Evolutionary conservation across 2,888 invertebrate genomes (phyloP).

Genomic region (Ormyrus rosae): DNA sequence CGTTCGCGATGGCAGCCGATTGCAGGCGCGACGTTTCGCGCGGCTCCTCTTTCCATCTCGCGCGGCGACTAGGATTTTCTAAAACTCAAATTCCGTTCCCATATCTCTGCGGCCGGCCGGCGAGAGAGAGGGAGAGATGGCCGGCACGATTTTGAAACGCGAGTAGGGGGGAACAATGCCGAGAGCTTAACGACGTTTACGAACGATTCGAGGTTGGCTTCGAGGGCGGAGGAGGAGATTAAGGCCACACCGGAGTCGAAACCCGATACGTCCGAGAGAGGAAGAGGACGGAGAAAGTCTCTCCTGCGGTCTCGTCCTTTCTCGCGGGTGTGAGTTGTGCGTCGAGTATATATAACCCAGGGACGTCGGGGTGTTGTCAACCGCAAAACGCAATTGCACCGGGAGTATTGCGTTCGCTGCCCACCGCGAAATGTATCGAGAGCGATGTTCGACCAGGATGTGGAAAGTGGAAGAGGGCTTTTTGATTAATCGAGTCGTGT

Average conservation of each 20-base stretch:
- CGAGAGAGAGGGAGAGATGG: too few species aligned
- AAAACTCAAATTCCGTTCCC: too few species aligned
- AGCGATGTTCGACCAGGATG: too few species aligned
- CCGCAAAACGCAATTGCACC: background rate
- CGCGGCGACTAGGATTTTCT: too few species aligned
- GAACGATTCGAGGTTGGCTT: constrained; percentile 62
- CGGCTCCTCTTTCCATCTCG: constrained; percentile 6
- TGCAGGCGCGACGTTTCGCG: background rate
- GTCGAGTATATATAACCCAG: background rate
- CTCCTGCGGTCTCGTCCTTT: constrained; percentile 24
- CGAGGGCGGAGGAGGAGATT: constrained; percentile 51
- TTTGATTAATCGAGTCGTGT: too few species aligned
- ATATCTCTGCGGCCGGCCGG: too few species aligned
- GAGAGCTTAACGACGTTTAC: constrained; percentile 62
- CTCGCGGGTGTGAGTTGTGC: constrained; percentile 52
- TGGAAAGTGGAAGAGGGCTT: too few species aligned
- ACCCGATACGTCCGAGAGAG: constrained; percentile 59
- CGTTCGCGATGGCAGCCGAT: too few species aligned
- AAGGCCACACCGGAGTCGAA: constrained; percentile 69
- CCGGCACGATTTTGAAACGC: constrained; percentile 45
- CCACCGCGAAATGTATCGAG: too few species aligned
- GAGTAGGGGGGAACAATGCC: constrained; percentile 42
- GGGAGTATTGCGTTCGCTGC: background rate
- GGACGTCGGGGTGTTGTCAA: background rate
- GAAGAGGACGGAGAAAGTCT: constrained; percentile 26